phyloP scores from a whole-genome alignment of 2,888 invertebrate species.

The Sarcophaga caerulescens region DNA sequence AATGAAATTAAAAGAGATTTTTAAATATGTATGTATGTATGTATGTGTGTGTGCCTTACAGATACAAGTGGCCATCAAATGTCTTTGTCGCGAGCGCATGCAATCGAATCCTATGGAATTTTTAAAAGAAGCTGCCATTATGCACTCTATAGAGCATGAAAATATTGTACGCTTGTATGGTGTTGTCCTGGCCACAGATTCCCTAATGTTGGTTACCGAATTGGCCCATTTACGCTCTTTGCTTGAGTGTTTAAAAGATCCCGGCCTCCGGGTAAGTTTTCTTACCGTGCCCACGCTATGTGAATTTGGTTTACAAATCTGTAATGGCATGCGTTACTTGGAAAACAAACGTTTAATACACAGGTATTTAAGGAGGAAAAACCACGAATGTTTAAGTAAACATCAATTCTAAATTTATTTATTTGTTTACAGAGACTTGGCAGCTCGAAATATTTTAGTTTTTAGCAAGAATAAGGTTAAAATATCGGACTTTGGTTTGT shows the following conservation, averaged over 20 bases:
- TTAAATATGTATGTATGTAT: neutral
- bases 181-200: conserved; percentile 95
- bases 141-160: conserved; percentile 98
- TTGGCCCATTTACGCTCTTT: conserved; percentile 96
- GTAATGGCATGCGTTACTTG: conserved; percentile 98
- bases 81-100: conserved; percentile 96
- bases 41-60: conserved; percentile 77
- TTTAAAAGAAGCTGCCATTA: conserved; percentile 98
- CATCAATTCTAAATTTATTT: neutral
- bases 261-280: conserved; percentile 93
- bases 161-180: conserved; percentile 98
- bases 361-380: conserved; percentile 82
- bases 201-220: conserved; percentile 93
- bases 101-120: conserved; percentile 98
- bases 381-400: neutral
- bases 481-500: conserved; percentile 98
- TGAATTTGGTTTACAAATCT: conserved; percentile 97
- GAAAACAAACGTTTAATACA: conserved; percentile 98
- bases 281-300: conserved; percentile 94
- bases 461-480: conserved; percentile 98
- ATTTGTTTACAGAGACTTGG: conserved; percentile 89
- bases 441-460: conserved; percentile 98
- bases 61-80: conserved; percentile 98
- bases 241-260: conserved; percentile 97
- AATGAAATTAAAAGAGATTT: neutral